phyloP scores from a whole-genome alignment of 2,797 vertebrate species.

The Amblyraja radiata region DNA sequence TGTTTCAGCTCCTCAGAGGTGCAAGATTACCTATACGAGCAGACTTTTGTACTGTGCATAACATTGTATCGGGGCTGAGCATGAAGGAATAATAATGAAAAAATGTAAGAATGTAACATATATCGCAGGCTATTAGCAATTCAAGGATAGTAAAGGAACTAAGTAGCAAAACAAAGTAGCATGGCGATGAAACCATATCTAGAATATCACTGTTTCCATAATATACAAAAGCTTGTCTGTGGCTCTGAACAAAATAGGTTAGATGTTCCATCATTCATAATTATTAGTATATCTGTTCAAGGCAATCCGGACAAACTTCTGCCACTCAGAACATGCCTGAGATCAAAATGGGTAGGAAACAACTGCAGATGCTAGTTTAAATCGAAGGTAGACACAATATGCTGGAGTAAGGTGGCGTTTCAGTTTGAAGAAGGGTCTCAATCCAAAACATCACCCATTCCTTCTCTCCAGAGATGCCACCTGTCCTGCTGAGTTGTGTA shows the following conservation, averaged over 20 bases:
- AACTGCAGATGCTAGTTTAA: too few relatives aligned
- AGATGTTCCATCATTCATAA: background rate
- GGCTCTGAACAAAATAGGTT: background rate
- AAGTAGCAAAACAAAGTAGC: background rate
- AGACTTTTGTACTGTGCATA: background rate
- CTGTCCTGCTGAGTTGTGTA: too few relatives aligned
- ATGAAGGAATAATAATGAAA: constrained; percentile 5
- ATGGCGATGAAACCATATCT: background rate
- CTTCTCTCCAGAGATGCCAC: too few relatives aligned
- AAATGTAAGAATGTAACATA: background rate
- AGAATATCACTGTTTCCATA: background rate
- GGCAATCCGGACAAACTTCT: background rate
- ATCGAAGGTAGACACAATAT: too few relatives aligned
- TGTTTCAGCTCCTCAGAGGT: constrained; percentile 20
- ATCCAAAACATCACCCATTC: too few relatives aligned
- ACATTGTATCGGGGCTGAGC: background rate
- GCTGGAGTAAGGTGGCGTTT: too few relatives aligned
- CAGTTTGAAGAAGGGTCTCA: too few relatives aligned
- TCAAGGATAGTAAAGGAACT: background rate
- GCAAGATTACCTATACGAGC: background rate
- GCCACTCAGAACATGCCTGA: too few relatives aligned
- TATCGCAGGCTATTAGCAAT: background rate
- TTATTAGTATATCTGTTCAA: background rate
- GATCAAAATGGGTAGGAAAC: background rate
- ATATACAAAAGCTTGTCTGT: background rate